These are phyloP conservation scores for Papilio polyxenes DNA, from an alignment of 1,140 invertebrate genomes.

Conservation along the genomic window DNA sequence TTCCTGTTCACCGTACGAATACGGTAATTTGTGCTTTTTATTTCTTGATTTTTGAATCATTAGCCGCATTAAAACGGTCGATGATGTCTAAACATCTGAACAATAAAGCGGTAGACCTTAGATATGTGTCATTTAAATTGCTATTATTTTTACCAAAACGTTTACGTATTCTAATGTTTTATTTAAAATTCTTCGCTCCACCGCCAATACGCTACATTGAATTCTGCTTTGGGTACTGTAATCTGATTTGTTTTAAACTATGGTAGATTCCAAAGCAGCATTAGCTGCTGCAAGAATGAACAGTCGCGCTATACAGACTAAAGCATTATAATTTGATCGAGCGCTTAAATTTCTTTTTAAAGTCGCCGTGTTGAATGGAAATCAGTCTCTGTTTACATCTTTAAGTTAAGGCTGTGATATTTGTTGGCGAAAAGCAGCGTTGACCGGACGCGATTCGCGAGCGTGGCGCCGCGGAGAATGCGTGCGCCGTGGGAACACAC, in stretches of 20 bases:
- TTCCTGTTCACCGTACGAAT: slow-evolving; percentile 23
- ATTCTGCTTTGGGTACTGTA: too few species aligned
- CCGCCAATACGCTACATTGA: too few species aligned
- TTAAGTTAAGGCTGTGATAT: neutral
- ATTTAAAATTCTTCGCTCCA: too few species aligned
- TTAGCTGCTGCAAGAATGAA: neutral
- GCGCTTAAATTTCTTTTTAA: neutral
- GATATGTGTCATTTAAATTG: neutral
- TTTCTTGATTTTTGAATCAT: neutral
- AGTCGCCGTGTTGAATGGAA: neutral
- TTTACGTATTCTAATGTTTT: too few species aligned
- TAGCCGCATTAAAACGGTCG: neutral
- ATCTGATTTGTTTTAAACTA: too few species aligned
- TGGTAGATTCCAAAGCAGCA: neutral
- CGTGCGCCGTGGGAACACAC: slow-evolving; percentile 27
- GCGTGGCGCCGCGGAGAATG: slow-evolving; percentile 35
- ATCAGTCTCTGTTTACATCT: neutral
- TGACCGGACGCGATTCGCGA: slow-evolving; percentile 14
- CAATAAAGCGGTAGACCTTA: neutral
- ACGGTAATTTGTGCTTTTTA: slow-evolving; percentile 25
- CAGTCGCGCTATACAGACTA: neutral
- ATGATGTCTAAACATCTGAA: neutral
- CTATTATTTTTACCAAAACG: neutral
- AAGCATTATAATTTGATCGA: neutral
- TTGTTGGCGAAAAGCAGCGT: slow-evolving; percentile 12